Conservation (phyloP, 2,797 vertebrate species). For the Tokudaia tokunoshimensis region DNA sequence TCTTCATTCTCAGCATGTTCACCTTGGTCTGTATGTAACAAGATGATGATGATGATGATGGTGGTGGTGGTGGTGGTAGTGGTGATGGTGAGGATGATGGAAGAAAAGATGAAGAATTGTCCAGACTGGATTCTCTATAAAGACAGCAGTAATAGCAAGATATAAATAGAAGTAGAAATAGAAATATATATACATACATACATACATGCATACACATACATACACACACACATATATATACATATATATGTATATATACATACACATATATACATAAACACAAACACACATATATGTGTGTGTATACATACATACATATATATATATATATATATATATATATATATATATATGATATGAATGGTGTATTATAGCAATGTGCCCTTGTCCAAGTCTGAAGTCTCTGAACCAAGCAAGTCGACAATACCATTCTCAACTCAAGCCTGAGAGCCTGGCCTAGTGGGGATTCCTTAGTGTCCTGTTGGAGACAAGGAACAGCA, state of each 20-base stretch:
- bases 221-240: no score
- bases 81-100: neutral
- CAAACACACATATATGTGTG: no score
- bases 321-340: no score
- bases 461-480: no score
- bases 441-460: neutral
- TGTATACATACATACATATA: no score
- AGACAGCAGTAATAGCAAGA: neutral
- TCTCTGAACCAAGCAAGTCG: neutral
- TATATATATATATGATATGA: no score
- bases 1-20: neutral
- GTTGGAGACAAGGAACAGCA: neutral
- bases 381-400: neutral
- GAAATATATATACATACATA: no score
- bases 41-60: neutral
- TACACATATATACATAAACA: no score
- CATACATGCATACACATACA: no score
- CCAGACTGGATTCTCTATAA: neutral
- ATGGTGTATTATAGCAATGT: no score
- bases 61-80: no score
- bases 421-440: neutral
- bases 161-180: neutral
- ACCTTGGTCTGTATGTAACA: neutral
- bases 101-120: neutral
- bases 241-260: no score